Percentiles rank a stretch among this genome's conserved stretches.
Evolutionary conservation across 2,888 invertebrate genomes (phyloP).

Genomic region (Chalcosyrphus nemorum): DNA sequence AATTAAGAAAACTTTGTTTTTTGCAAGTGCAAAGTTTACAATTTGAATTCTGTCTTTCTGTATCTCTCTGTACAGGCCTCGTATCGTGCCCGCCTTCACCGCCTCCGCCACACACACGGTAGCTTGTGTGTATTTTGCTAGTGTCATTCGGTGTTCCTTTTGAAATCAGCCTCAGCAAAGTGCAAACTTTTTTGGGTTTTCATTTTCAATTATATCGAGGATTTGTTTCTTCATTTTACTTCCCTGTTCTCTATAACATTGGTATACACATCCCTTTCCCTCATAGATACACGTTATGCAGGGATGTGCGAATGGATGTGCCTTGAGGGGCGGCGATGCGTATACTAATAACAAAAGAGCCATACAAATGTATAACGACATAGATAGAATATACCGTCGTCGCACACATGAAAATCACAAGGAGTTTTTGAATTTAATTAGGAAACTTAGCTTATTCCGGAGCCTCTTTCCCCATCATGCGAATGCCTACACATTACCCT

Average conservation of each 20-base stretch:
- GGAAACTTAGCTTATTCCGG: conserved; percentile 53
- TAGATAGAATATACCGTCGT: not conserved
- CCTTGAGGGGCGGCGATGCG: conserved; percentile 23
- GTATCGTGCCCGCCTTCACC: not conserved
- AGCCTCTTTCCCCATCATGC: not conserved
- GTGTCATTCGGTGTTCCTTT: conserved; percentile 45
- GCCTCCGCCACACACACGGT: not conserved
- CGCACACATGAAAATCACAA: conserved; percentile 58
- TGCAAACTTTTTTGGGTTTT: conserved; percentile 68
- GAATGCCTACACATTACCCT: conserved; percentile 19
- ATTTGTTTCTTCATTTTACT: conserved; percentile 62
- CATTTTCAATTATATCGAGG: conserved; percentile 69
- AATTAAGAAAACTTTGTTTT: conserved; percentile 73
- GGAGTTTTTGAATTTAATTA: conserved; percentile 64
- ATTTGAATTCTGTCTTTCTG: conserved; percentile 67
- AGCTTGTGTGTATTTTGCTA: not conserved
- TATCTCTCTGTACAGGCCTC: conserved; percentile 17
- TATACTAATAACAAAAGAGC: conserved; percentile 51
- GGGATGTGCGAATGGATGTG: conserved; percentile 4
- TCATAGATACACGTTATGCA: not conserved
- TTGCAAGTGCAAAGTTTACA: conserved; percentile 68
- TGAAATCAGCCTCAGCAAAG: conserved; percentile 42
- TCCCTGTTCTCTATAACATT: conserved; percentile 1
- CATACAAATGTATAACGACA: conserved; percentile 1
- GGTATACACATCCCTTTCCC: not conserved